These are phyloP conservation scores for Agonopterix arenella DNA, from an alignment of 2,888 invertebrate genomes.

Conservation along the genomic window DNA sequence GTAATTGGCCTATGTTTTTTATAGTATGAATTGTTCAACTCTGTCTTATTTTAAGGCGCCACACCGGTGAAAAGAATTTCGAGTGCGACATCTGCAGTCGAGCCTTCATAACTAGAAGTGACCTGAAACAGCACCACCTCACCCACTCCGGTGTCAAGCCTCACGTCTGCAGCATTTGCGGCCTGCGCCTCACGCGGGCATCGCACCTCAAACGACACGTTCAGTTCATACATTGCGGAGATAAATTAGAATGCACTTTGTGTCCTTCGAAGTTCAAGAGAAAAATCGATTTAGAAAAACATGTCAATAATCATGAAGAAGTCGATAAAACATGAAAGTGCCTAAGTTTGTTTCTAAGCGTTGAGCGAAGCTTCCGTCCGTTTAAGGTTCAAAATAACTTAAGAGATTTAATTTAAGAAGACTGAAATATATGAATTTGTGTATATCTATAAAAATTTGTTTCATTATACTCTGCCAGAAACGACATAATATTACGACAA, in stretches of 20 bases:
- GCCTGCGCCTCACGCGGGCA: constrained; percentile 49
- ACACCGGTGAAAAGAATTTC: constrained; percentile 68
- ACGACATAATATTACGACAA: too few relatives aligned
- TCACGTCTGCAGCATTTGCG: constrained; percentile 58
- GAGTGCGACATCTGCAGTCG: constrained; percentile 56
- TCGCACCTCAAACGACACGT: constrained; percentile 64
- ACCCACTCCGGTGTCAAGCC: constrained; percentile 58
- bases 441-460: too few relatives aligned
- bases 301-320: constrained; percentile 27
- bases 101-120: constrained; percentile 63
- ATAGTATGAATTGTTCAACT: too few relatives aligned
- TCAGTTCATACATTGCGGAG: constrained; percentile 11
- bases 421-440: too few relatives aligned
- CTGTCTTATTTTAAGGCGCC: too few relatives aligned
- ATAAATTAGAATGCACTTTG: constrained; percentile 21
- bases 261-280: constrained; percentile 38
- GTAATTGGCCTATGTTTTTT: too few relatives aligned
- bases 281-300: constrained; percentile 38
- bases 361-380: too few relatives aligned
- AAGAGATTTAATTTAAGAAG: too few relatives aligned
- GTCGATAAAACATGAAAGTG: too few relatives aligned
- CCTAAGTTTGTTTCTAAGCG: too few relatives aligned
- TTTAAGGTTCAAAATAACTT: too few relatives aligned
- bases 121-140: constrained; percentile 58
- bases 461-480: too few relatives aligned